These are phyloP conservation scores for Glareola pratincola DNA, from an alignment of 2,113 vertebrate species.

Conservation along the genomic window DNA sequence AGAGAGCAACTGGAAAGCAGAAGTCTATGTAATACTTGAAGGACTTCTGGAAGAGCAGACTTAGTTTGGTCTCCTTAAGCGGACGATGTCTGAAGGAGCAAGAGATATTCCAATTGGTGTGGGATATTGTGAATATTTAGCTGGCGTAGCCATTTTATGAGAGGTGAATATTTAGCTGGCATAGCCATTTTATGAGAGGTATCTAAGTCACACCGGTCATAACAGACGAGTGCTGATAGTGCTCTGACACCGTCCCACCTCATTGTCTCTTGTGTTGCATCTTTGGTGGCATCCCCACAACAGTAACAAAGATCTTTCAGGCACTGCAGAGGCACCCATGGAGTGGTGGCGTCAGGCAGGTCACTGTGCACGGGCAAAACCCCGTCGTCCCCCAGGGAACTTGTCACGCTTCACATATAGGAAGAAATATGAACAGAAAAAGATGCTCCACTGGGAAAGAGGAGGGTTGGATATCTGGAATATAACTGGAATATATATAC, in stretches of 20 bases:
- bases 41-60: not conserved
- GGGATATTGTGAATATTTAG: not conserved
- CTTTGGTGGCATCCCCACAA: not conserved
- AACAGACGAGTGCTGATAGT: not conserved
- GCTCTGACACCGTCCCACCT: not conserved
- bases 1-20: not conserved
- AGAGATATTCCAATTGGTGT: not conserved
- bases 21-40: not conserved
- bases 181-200: not conserved
- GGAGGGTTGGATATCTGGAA: not conserved
- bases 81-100: not conserved
- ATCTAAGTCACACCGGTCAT: accelerated
- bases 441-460: not conserved
- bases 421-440: not conserved
- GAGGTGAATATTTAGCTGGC: not conserved
- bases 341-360: not conserved
- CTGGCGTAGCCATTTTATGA: not conserved
- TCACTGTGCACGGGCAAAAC: not conserved
- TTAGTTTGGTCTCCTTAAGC: not conserved
- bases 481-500: not conserved
- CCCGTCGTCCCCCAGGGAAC: not conserved
- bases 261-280: not conserved
- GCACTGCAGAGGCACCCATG: not conserved
- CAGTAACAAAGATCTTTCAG: not conserved
- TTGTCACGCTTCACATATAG: accelerated